These are phyloP conservation scores for Apostichopus leukothele DNA, from an alignment of 53 echinoderm and acorn worm genomes.

Conservation along the genomic window DNA sequence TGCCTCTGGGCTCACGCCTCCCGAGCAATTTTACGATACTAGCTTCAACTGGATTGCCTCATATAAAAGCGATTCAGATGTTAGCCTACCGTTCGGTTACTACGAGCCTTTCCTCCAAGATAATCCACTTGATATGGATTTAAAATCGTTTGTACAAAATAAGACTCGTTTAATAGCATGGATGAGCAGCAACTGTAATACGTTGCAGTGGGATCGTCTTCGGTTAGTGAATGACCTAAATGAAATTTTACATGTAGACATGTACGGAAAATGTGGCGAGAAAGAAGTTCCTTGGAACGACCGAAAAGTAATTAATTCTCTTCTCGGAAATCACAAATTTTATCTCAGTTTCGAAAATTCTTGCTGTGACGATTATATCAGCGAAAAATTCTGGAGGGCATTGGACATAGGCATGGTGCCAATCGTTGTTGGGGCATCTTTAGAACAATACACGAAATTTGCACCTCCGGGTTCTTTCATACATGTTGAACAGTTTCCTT, in stretches of 20 bases:
- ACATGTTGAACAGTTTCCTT: constrained; percentile 15
- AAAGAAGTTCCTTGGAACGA: constrained; percentile 11
- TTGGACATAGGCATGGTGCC: constrained; percentile 23
- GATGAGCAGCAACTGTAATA: constrained; percentile 26
- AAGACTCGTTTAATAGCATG: background rate
- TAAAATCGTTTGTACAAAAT: background rate
- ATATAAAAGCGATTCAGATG: constrained; percentile 18
- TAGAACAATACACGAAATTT: background rate
- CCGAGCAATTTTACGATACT: background rate
- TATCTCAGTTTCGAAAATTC: constrained; percentile 42
- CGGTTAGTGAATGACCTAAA: constrained; percentile 5
- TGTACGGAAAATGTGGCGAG: constrained; percentile 31
- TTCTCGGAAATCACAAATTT: constrained; percentile 26
- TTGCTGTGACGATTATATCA: constrained; percentile 37
- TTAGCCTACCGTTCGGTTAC: constrained; percentile 2
- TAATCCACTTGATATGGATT: background rate
- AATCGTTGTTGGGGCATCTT: constrained; percentile 33
- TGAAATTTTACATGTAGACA: background rate
- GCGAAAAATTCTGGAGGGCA: constrained; percentile 36
- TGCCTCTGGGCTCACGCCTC: constrained; percentile 8
- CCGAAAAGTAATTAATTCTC: background rate
- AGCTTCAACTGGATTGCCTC: constrained; percentile 33
- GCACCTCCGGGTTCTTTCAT: constrained; percentile 36
- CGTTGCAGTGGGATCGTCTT: constrained; percentile 31
- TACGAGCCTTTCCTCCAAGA: constrained; percentile 1